These are phyloP conservation scores for Tetrapedia diversipes DNA, from an alignment of 2,888 invertebrate species.

Conservation along the genomic window DNA sequence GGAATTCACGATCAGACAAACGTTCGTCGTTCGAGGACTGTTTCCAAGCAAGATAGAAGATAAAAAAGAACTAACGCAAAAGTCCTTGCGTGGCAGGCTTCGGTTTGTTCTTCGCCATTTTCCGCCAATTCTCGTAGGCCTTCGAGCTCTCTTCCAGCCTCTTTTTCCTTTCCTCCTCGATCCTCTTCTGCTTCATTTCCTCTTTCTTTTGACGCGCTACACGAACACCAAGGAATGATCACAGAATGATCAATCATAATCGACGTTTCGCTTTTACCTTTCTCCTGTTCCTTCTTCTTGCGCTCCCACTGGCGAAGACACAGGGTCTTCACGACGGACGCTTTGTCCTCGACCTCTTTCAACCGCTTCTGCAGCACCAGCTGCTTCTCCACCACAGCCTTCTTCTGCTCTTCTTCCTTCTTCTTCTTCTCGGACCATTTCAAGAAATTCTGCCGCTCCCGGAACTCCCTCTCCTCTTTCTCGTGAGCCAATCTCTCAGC, in stretches of 20 bases:
- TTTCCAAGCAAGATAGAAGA: background rate
- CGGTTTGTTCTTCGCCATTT: constrained; percentile 86
- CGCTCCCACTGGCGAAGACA: constrained; percentile 84
- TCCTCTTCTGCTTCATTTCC: constrained; percentile 83
- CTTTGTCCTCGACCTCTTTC: constrained; percentile 76
- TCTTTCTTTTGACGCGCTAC: constrained; percentile 81
- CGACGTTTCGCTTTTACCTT: constrained; percentile 82
- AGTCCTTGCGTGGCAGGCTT: constrained; percentile 87
- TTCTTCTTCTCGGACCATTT: constrained; percentile 81
- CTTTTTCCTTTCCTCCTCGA: constrained; percentile 84
- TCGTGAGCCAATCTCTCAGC: constrained; percentile 73
- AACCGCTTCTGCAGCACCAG: constrained; percentile 82
- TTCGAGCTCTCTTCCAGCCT: constrained; percentile 84
- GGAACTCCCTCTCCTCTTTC: constrained; percentile 77
- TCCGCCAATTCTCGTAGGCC: constrained; percentile 87
- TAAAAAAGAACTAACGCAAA: constrained; percentile 83
- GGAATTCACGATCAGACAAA: background rate
- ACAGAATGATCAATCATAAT: background rate
- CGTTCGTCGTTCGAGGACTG: too few relatives aligned
- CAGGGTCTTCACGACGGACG: constrained; percentile 72
- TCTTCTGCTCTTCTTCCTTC: constrained; percentile 82
- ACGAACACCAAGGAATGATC: background rate
- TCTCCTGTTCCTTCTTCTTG: constrained; percentile 85
- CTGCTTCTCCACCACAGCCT: constrained; percentile 83
- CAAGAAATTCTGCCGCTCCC: constrained; percentile 82